These are phyloP conservation scores for Antennarius striatus DNA, from an alignment of 2,113 vertebrate genomes.

Conservation along the genomic window DNA sequence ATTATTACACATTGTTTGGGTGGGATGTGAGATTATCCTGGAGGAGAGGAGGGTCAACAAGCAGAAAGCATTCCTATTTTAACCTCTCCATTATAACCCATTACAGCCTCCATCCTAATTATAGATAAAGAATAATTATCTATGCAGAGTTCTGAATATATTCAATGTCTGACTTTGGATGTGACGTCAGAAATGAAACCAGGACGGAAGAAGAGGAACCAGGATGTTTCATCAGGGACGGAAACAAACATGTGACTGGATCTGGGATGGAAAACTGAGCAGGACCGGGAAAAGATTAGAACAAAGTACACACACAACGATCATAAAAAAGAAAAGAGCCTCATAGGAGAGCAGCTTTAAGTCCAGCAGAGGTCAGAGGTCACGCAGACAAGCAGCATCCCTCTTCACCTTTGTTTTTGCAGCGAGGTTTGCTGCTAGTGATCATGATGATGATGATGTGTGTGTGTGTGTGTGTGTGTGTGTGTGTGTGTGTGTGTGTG, in stretches of 20 bases:
- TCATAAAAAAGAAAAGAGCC: neutral
- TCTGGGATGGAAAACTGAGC: neutral
- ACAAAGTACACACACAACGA: neutral
- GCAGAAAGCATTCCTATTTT: constrained; percentile 10
- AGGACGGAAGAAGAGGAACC: constrained; percentile 13
- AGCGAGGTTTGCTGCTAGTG: too few species aligned
- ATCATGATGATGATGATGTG: too few species aligned
- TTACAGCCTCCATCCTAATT: constrained; percentile 28
- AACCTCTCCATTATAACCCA: constrained; percentile 4
- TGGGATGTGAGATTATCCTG: neutral
- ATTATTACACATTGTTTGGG: constrained; percentile 29
- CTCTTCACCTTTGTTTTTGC: too few species aligned
- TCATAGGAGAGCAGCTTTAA: too few species aligned
- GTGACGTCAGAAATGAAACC: constrained; percentile 34
- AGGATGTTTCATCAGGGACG: neutral
- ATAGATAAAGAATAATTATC: constrained; percentile 46
- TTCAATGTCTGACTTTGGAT: constrained; percentile 39
- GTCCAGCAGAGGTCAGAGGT: constrained; percentile 35
- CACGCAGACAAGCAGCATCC: constrained; percentile 8
- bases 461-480: neutral
- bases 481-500: neutral
- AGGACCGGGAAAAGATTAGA: neutral
- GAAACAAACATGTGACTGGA: constrained; percentile 15
- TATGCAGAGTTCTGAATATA: constrained; percentile 44
- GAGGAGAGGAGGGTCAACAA: constrained; percentile 44